Conservation (phyloP, 1,140 invertebrate species). For the Neotoxoptera formosana region DNA sequence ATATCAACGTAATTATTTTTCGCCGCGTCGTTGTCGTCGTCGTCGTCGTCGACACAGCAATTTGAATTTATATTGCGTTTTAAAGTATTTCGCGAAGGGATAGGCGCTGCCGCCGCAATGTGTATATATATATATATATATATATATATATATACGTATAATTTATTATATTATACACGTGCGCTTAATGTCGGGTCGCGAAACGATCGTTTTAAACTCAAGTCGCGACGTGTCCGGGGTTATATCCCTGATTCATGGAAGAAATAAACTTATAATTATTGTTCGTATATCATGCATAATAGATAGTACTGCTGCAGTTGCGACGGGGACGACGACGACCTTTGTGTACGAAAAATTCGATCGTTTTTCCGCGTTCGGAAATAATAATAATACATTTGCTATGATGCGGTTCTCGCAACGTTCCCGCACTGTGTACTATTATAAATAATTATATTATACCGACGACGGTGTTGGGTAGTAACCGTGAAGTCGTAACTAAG, state of each 20-base stretch:
- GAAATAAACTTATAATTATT: background rate
- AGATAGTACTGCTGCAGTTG: background rate
- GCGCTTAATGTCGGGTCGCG: background rate
- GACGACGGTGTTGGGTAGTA: background rate
- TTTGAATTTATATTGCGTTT: slow-evolving; percentile 51
- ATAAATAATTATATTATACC: background rate
- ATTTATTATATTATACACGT: background rate
- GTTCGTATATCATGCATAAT: background rate
- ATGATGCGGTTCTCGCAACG: background rate
- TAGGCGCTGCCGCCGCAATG: background rate
- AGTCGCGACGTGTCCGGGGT: background rate
- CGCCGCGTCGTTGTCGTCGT: background rate
- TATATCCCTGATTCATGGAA: background rate
- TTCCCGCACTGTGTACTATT: background rate
- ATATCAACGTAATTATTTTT: slow-evolving; percentile 31
- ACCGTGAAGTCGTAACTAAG: background rate
- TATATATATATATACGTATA: background rate
- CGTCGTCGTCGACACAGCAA: background rate
- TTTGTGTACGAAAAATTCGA: background rate
- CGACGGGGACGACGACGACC: background rate
- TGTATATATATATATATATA: background rate
- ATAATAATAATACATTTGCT: background rate
- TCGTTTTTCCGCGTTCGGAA: background rate
- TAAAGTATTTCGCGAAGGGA: background rate
- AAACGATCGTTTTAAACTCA: slow-evolving; percentile 8